Evolutionary conservation across 37 sponge, comb jelly and placozoan genomes (phyloP), one percentile per base, ranked within the genome.

Genomic region (Dysidea cf. avara): DNA sequence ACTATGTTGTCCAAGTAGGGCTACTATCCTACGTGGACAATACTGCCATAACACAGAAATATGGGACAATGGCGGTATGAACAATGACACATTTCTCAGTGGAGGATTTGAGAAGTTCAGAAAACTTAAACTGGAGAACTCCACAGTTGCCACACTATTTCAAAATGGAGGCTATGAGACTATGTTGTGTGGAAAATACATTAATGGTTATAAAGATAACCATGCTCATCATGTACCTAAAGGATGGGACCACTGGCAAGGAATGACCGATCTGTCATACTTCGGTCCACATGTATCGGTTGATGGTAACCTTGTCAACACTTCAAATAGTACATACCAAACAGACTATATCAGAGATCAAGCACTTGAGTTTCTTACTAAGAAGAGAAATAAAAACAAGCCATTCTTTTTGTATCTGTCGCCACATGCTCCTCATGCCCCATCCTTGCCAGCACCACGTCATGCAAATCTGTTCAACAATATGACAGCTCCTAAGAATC

Each of bases 351-450:
- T 86, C 58, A 51, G 82, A 21, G 64, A 80, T 21, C 49, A 33
- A 37, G 26, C 50, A 21, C 9, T 48, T 5, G 28, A 72, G 21
- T 65, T 30, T 17, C 21, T 80, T 11, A 56, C 29, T 26, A 47
- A 58, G 40, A 57, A 43, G 33, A 6, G 87, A 12, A 67, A 81
- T 32, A 39, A 29, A 1, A 57, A 13, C 2, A 87, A 87, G 69
- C 88, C 88, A 16, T 87, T 87, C 74, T 87, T 87, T 59, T 62
- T 82, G 63, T 87, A 87, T 39, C 28, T 87, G 11, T 54, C 88
- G 16, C 88, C 88, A 2, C 81, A 81, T 87, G 88, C 88, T 17
- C 88, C 88, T 25, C 88, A 87, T 34, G 82, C 82, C 12, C 88
- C 88, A 9, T 76, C 88, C n/a, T 28, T 28, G 2, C 88, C 88